A percentile compares a stretch with the other conserved stretches of the same genome.
Conservation (phyloP, 2,113 vertebrate species). For the Noturus placidus region DNA sequence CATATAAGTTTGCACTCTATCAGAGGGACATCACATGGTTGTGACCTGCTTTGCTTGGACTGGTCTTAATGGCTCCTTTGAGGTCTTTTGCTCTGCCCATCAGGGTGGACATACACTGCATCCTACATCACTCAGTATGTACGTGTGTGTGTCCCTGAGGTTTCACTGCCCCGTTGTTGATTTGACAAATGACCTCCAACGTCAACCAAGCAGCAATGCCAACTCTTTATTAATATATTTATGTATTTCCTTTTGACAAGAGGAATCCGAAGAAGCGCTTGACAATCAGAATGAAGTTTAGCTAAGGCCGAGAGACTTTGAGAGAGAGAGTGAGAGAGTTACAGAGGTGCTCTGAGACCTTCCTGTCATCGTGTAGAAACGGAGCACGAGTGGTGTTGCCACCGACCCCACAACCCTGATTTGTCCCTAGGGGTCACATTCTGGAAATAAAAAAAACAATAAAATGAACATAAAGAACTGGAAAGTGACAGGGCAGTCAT, state of each 20-base stretch:
- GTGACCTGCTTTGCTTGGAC: constrained; percentile 7
- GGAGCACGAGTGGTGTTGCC: not conserved
- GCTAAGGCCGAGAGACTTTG: constrained; percentile 49
- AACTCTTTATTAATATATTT: constrained; percentile 64
- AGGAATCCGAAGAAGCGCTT: constrained; percentile 65
- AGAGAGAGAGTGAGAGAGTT: not conserved
- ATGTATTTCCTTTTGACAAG: constrained; percentile 66
- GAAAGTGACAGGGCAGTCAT: constrained; percentile 55
- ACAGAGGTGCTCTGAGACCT: constrained; percentile 35
- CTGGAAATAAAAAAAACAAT: not conserved
- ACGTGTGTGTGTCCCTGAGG: constrained; percentile 37
- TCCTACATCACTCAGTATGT: constrained; percentile 32
- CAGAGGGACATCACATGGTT: not conserved
- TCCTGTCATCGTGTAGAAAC: constrained; percentile 23
- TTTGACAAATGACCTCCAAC: constrained; percentile 43
- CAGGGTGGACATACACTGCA: constrained; percentile 53
- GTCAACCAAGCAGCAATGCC: constrained; percentile 57
- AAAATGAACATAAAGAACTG: not conserved
- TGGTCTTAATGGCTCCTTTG: constrained; percentile 67
- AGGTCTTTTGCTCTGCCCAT: constrained; percentile 57
- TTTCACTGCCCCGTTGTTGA: constrained; percentile 44
- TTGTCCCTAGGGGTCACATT: constrained; percentile 31
- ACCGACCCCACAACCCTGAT: constrained; percentile 24
- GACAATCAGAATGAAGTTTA: constrained; percentile 72
- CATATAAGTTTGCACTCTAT: not conserved